These are phyloP conservation scores for Heliangelus exortis DNA, from an alignment of 2,797 vertebrate species.

Conservation along the genomic window DNA sequence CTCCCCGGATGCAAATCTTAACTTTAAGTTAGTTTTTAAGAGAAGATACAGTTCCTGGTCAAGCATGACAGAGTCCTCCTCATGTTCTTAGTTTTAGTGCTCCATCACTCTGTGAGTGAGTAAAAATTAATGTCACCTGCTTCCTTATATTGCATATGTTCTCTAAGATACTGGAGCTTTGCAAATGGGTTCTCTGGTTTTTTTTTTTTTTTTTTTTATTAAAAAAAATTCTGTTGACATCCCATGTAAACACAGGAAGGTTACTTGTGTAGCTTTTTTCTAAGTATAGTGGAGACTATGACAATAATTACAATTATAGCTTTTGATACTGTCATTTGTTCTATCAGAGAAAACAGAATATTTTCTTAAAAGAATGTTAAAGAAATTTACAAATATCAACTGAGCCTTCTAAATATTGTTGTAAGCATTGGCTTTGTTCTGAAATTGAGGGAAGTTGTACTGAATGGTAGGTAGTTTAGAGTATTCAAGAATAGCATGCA, in stretches of 20 bases:
- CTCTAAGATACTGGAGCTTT: background rate
- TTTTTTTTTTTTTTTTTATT: background rate
- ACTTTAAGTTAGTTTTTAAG: background rate
- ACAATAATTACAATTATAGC: background rate
- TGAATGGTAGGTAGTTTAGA: background rate
- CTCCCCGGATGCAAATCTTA: background rate
- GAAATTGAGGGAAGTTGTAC: background rate
- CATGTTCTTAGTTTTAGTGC: background rate
- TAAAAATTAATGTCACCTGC: background rate
- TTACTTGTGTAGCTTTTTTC: background rate
- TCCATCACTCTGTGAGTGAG: background rate
- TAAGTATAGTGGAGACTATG: background rate
- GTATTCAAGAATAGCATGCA: background rate
- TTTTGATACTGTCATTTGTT: background rate
- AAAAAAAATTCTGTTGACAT: background rate
- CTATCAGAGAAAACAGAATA: background rate
- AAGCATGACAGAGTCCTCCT: background rate
- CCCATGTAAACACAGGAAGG: background rate
- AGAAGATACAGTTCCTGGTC: background rate
- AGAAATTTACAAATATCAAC: background rate
- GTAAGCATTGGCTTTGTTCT: background rate
- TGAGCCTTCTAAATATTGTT: background rate
- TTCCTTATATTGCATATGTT: background rate
- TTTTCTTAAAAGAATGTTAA: background rate
- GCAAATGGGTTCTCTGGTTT: background rate